Conservation (phyloP, 2,888 invertebrate genomes). For the Liopterus haemorrhoidalis region DNA sequence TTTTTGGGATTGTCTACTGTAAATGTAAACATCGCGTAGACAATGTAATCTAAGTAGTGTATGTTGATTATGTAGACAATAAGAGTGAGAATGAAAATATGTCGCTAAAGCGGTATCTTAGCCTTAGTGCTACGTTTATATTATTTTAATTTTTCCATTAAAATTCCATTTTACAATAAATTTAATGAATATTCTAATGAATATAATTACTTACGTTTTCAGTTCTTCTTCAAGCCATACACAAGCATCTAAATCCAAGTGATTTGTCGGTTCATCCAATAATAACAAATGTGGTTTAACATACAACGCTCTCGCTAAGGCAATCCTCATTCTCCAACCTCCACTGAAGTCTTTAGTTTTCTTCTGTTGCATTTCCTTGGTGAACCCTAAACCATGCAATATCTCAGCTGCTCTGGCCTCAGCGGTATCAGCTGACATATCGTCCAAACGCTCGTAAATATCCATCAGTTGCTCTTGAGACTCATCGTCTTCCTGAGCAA, state of each 20-base stretch:
- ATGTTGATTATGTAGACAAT: no score
- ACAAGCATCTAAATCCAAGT: constrained; percentile 97
- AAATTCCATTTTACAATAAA: no score
- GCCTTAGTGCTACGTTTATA: no score
- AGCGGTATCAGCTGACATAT: constrained; percentile 92
- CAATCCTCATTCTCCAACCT: constrained; percentile 99
- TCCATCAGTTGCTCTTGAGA: constrained; percentile 95
- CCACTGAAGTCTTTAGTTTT: constrained; percentile 84
- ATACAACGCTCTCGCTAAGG: constrained; percentile 91
- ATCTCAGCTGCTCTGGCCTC: constrained; percentile 92
- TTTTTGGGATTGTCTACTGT: no score
- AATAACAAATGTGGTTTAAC: constrained; percentile 95
- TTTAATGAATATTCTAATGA: neutral
- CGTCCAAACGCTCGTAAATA: constrained; percentile 94
- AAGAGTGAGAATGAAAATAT: no score
- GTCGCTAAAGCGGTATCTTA: no score
- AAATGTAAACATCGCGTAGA: no score
- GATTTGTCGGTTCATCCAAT: constrained; percentile 98
- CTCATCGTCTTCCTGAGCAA: constrained; percentile 81
- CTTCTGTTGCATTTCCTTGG: constrained; percentile 75
- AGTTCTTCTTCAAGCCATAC: constrained; percentile 99
- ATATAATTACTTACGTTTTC: constrained; percentile 58
- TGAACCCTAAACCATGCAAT: constrained; percentile 94
- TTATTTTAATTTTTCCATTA: neutral
- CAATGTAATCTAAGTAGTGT: no score